Evolutionary conservation across 2,888 invertebrate species (phyloP).

Genomic region (Drosophila yooni): DNA sequence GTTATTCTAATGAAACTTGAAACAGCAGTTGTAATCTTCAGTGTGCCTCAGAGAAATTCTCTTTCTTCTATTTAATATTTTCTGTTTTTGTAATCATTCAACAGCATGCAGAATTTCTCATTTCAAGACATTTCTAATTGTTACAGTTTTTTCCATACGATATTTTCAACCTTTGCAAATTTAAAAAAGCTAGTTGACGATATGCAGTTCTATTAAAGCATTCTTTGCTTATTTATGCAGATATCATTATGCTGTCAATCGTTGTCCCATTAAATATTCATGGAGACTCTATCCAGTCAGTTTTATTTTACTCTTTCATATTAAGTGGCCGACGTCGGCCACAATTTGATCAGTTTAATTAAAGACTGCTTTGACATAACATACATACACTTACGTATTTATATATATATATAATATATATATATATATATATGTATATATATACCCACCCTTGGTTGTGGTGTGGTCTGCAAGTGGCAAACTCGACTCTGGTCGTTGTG

Average conservation of each 20-base stretch:
- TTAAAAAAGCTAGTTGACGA: neutral
- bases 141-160: neutral
- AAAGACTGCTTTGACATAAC: slow-evolving; percentile 52
- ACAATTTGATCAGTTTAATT: slow-evolving; percentile 62
- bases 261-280: slow-evolving; percentile 24
- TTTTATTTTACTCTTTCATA: slow-evolving; percentile 5
- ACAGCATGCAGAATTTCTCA: neutral
- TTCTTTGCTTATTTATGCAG: neutral
- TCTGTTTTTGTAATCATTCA: neutral
- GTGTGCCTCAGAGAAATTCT: neutral
- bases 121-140: neutral
- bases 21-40: neutral
- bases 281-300: neutral
- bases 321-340: slow-evolving; percentile 3
- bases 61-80: neutral
- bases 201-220: neutral
- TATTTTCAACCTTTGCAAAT: neutral
- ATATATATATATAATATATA: neutral
- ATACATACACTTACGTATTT: neutral
- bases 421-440: neutral
- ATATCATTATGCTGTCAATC: slow-evolving; percentile 13
- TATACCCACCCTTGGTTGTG: slow-evolving; percentile 1
- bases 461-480: slow-evolving; percentile 10
- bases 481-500: neutral
- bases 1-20: neutral